Conservation (phyloP, 2,113 vertebrate genomes). For the Choloepus hoffmanni region DNA sequence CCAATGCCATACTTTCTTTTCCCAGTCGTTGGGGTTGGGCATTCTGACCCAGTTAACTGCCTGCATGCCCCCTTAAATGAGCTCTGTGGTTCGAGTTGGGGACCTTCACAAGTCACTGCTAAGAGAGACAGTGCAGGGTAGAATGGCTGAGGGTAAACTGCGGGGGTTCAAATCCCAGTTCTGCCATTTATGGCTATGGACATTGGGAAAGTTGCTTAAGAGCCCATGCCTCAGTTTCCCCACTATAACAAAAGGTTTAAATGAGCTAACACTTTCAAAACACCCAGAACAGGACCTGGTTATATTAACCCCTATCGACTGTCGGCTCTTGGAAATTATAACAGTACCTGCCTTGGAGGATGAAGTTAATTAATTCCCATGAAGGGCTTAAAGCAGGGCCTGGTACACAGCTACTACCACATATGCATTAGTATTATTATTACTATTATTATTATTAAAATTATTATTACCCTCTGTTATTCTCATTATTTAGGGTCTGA, state of each 20-base stretch:
- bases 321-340: background rate
- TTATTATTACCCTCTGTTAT: background rate
- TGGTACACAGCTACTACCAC: fast-evolving
- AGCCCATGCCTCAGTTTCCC: background rate
- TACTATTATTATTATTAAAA: too few relatives aligned
- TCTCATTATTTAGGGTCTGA: background rate
- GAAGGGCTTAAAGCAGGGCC: background rate
- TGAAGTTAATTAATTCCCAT: background rate
- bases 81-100: background rate
- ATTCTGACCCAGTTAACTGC: background rate
- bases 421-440: background rate
- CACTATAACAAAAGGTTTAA: background rate
- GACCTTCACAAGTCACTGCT: background rate
- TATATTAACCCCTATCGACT: background rate
- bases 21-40: fast-evolving
- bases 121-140: background rate
- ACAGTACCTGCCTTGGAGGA: background rate
- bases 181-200: too few relatives aligned
- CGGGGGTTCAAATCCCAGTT: background rate
- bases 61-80: background rate
- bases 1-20: background rate
- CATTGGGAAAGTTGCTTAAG: background rate
- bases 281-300: background rate
- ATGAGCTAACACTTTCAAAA: background rate
- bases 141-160: fast-evolving